Evolutionary conservation across 2,888 invertebrate species (phyloP).

Genomic region (Melinopterus prodromus): DNA sequence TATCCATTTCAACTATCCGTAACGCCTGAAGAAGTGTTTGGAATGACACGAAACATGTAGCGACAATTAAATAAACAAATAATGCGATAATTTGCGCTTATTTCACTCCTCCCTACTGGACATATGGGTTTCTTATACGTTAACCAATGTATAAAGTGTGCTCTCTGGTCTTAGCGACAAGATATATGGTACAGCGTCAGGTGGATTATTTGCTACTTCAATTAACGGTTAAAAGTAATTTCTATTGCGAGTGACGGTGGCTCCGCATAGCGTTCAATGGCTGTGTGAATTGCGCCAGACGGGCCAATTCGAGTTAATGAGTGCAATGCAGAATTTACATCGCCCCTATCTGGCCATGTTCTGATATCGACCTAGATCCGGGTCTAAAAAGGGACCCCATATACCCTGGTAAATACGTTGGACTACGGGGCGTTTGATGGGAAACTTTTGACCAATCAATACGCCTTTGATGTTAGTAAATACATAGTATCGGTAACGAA

Average conservation of each 20-base stretch:
- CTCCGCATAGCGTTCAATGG: background rate
- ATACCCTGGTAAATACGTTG: background rate
- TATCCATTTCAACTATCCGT: no score
- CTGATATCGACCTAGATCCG: background rate
- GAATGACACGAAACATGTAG: no score
- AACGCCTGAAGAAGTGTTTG: no score
- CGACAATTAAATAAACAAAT: no score
- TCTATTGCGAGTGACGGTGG: background rate
- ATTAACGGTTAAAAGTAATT: background rate
- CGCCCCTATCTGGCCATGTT: background rate
- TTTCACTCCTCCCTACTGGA: no score
- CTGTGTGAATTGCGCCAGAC: background rate
- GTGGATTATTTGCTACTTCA: conserved; percentile 4
- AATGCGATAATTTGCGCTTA: no score
- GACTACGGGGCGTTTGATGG: background rate
- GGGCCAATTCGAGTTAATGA: background rate
- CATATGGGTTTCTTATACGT: background rate
- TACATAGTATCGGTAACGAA: no score
- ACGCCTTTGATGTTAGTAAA: no score
- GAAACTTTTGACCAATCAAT: background rate
- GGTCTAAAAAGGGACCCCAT: background rate
- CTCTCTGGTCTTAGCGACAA: background rate
- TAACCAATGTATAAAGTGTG: background rate
- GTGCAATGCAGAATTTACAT: background rate
- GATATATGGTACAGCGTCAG: background rate